phyloP scores from a whole-genome alignment of 1,140 invertebrate genomes.

The Drosophila ogumai region DNA sequence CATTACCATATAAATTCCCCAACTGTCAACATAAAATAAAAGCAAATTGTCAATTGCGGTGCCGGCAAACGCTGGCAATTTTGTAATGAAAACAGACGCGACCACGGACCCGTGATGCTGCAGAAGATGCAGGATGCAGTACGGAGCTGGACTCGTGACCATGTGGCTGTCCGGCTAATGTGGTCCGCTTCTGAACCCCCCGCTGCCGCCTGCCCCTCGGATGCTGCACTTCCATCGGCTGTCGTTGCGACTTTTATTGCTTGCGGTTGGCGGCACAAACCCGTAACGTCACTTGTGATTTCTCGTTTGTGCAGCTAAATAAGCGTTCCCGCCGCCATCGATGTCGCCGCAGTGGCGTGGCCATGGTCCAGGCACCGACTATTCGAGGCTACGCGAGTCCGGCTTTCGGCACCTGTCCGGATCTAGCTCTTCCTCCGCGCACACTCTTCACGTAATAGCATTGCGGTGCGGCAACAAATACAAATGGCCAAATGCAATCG shows the following conservation, averaged over 20 bases:
- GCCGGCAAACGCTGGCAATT: conserved; percentile 68
- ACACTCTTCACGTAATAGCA: conserved; percentile 76
- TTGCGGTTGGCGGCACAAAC: conserved; percentile 78
- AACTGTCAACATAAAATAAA: conserved; percentile 78
- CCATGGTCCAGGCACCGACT: conserved; percentile 2
- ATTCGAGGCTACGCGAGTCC: conserved; percentile 15
- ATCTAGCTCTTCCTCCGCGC: conserved; percentile 18
- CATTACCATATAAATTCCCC: conserved; percentile 79
- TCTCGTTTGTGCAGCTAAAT: conserved; percentile 71
- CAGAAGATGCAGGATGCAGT: conserved; percentile 6
- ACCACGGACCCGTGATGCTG: conserved; percentile 23
- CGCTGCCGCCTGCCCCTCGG: neutral
- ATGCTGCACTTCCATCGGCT: conserved; percentile 16
- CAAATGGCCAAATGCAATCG: conserved; percentile 44
- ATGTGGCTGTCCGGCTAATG: conserved; percentile 62
- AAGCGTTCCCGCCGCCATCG: conserved; percentile 45
- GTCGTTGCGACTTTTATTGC: conserved; percentile 79
- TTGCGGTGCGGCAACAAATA: conserved; percentile 72
- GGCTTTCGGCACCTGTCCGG: conserved; percentile 71
- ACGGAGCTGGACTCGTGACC: conserved; percentile 31
- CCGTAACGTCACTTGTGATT: conserved; percentile 81
- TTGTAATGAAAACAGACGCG: conserved; percentile 74
- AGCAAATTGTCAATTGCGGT: conserved; percentile 80
- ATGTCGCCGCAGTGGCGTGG: conserved; percentile 55
- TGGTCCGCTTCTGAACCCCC: conserved; percentile 1